Percentiles rank a stretch among this genome's conserved stretches.
These are phyloP conservation scores for Tromatobia lineatoria DNA, from an alignment of 2,888 invertebrate genomes.

Conservation along the genomic window DNA sequence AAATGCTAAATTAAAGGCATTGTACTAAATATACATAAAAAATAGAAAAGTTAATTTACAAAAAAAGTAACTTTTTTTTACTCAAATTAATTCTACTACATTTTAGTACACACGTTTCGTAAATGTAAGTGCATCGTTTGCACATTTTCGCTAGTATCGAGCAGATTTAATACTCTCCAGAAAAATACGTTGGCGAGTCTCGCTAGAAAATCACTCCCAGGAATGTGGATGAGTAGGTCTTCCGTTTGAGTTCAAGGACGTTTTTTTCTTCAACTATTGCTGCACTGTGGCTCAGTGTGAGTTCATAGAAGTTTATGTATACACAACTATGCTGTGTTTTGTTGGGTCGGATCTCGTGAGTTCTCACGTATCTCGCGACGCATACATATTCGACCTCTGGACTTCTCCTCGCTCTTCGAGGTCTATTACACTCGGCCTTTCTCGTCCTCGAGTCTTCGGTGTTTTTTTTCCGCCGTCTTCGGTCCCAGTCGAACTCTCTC, in stretches of 20 bases:
- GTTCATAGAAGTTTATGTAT: background rate
- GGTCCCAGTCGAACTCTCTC: slow-evolving; percentile 16
- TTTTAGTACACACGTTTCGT: no score
- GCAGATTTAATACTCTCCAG: background rate
- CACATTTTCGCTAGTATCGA: background rate
- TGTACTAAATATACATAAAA: no score
- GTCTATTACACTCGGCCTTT: slow-evolving; percentile 65
- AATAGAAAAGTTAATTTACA: no score
- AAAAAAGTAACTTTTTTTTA: no score
- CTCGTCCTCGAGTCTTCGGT: slow-evolving; percentile 56
- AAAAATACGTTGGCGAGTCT: background rate
- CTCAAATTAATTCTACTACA: no score
- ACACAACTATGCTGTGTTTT: slow-evolving; percentile 21
- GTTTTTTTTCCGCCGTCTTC: slow-evolving; percentile 36
- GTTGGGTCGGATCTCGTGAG: slow-evolving; percentile 57
- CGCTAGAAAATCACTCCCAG: slow-evolving; percentile 2
- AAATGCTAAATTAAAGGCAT: no score
- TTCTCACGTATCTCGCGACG: slow-evolving; percentile 68
- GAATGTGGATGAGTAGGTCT: slow-evolving; percentile 54
- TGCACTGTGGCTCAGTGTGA: background rate
- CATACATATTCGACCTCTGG: slow-evolving; percentile 64
- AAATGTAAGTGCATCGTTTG: no score
- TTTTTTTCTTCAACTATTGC: slow-evolving; percentile 23
- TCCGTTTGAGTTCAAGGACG: slow-evolving; percentile 70
- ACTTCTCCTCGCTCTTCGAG: slow-evolving; percentile 61